These are phyloP conservation scores for Bruchidius siliquastri DNA, from an alignment of 2,888 invertebrate genomes.

Conservation along the genomic window DNA sequence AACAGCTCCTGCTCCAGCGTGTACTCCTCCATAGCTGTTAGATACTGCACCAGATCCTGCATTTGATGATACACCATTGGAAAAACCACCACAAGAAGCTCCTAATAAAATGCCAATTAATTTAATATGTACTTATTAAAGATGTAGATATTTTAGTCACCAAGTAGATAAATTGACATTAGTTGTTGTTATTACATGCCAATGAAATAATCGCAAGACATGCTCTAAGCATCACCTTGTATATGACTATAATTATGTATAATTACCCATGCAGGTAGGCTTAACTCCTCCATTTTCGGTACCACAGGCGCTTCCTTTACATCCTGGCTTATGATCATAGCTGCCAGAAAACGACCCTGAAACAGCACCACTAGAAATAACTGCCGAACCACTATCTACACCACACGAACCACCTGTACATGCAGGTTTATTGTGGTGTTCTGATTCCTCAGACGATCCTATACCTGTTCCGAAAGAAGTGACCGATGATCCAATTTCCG, in stretches of 20 bases:
- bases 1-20: background rate
- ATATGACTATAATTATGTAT: background rate
- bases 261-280: background rate
- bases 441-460: background rate
- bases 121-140: too few species aligned
- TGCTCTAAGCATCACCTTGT: too few species aligned
- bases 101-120: background rate
- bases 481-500: background rate
- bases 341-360: background rate
- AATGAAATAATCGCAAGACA: too few species aligned
- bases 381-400: background rate
- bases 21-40: background rate
- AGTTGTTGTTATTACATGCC: too few species aligned
- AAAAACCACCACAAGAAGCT: constrained; percentile 1
- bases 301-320: background rate
- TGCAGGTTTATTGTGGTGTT: background rate
- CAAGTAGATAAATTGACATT: too few species aligned
- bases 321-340: background rate
- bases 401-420: background rate
- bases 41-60: background rate
- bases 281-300: background rate
- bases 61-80: constrained; percentile 1
- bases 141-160: too few species aligned
- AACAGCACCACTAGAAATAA: background rate
- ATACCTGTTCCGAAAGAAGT: background rate